Base-by-base conservation (phyloP, 30 jellyfish, hydroid and myxozoan genomes). In the Aurelia sp. region DNA sequence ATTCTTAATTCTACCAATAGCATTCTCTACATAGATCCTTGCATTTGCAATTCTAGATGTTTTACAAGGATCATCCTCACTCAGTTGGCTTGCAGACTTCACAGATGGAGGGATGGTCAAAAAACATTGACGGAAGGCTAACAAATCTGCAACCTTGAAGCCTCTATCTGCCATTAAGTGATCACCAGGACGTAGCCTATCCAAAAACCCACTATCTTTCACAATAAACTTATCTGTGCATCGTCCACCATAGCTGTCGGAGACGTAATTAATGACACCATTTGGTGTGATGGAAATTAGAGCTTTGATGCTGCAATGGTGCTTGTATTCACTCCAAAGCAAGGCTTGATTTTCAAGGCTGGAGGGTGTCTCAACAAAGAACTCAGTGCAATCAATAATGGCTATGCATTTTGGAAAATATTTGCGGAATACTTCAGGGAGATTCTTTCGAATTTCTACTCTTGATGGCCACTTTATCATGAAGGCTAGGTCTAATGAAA, bases 11-110 rank as follows among this genome's bases (percentile, higher is more conserved):
- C 90, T 13, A 1, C 86, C 86, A 7, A 63, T 79, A 10, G 90
- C 90, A n/a, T 79, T 81, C 33, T 79, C 90, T 5, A 79, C 87
- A 30, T 79, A 79, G 40, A 79, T 79, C 19, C 90, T 16, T 50
- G 50, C n/a, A 33, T 72, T 41, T 72, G 50, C 50, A 38, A 38
- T 38, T 38, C 50, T 38, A 7, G 50, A 38, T 38, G 50, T 38
- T 38, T 38, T 38, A 38, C 9, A 8, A 38, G 50, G 8, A 38
- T 38, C 50, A 38, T 7, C 3, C 0, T 9, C 27, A 17, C 27
- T 59, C 68, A 59, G 9, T 21, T 59, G 68, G 27, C 27, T 59
- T 18, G 8, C 68, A 6, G 27, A 17, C 21, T 18, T 5, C 9
- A 12, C 68, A 59, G 27, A 17, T 6, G 20, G 68, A 17, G 68